Base-by-base conservation (phyloP, 2,888 invertebrate genomes). In the Caenorhabditis sp. region DNA sequence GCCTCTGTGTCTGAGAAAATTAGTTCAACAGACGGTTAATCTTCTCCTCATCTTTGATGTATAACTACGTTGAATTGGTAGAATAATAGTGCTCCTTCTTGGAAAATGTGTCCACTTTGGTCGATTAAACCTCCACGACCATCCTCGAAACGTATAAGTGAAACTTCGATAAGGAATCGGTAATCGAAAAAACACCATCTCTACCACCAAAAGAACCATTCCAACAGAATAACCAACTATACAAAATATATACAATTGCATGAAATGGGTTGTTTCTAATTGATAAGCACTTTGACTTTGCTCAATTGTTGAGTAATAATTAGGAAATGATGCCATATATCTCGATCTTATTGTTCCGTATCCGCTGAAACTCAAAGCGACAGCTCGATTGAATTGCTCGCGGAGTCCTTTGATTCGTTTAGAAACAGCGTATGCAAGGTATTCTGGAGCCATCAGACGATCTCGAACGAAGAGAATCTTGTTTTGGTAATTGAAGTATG, bases 401-500 rank as follows among this genome's bases (percentile, higher is more conserved):
- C 75, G 72, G 2, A 78, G 63, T 1, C 75, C 77, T 27, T 64
- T 66, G 21, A 75, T 56, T 26, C 36, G 71, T 76, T 78, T 78
- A n/a, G 61, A 57, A 20, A 78, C 70, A 5, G 74, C 76, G 36
- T 70, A 78, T 7, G 76, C 76, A 4, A 78, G 58, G 49, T 67
- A 76, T 49, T 74, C 74, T 1, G 78, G 78, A 25, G 72, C 74
- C 60, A 73, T 63, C 10, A 70, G 43, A 17, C 59, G 53, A 52
- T 78, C 78, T 36, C 74, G 31, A 3, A 78, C 78, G 23, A 78
- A 78, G 1, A 78, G 31, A 25, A 78, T 63, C 54, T 70, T 73
- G 10, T 60, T 25, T 25, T 59, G 63, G 57, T 52, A 69, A 38
- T 64, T 64, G 38, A 59, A 72, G 52, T 72, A 72, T 10, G 67